Evolutionary conservation across 2,113 vertebrate genomes (phyloP).

Genomic region (Myiagra hebetior): DNA sequence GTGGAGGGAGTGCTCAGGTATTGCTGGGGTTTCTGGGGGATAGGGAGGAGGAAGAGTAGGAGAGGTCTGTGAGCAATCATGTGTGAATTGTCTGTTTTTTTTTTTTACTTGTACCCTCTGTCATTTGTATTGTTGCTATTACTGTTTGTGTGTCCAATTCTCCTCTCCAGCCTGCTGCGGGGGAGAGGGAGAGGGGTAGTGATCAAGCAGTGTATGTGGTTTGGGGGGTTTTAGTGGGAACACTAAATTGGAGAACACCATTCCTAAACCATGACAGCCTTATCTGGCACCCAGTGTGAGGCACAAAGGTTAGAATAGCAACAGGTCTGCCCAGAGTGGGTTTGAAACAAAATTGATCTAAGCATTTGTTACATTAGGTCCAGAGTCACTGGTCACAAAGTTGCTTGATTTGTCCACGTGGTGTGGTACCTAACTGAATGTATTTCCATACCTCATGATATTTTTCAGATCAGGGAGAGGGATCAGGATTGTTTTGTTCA

Average conservation of each 20-base stretch:
- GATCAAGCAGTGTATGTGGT: neutral
- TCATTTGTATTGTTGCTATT: neutral
- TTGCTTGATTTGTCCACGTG: neutral
- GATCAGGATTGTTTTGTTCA: neutral
- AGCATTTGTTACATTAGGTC: neutral
- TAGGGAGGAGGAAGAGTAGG: neutral
- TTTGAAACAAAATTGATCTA: neutral
- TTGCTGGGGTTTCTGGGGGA: neutral
- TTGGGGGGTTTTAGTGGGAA: neutral
- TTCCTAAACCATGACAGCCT: neutral
- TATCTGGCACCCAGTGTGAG: neutral
- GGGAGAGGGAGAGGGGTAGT: neutral
- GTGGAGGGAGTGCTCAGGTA: accelerated
- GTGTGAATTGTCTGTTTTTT: neutral
- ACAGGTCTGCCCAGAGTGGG: neutral
- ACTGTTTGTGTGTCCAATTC: neutral
- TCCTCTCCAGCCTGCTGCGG: neutral
- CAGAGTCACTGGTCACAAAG: neutral
- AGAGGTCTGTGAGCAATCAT: neutral
- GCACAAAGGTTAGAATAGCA: neutral
- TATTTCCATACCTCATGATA: neutral
- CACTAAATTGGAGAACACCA: neutral
- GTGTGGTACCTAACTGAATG: neutral
- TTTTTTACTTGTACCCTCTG: neutral
- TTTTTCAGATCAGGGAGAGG: neutral